These are phyloP conservation scores for Phylloscopus trochilus DNA, from an alignment of 2,113 vertebrate species.

Conservation along the genomic window DNA sequence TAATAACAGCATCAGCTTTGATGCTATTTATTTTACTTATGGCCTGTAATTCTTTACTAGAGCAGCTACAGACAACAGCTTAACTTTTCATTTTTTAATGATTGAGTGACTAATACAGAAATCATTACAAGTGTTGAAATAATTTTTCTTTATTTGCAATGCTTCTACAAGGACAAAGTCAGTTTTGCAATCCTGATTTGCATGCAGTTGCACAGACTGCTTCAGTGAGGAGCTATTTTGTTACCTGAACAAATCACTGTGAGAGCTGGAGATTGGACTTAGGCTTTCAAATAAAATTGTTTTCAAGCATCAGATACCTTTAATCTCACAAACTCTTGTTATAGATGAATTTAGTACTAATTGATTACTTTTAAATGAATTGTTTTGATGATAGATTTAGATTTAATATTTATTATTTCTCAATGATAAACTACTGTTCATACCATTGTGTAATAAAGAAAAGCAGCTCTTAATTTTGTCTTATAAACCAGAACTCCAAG, in stretches of 20 bases:
- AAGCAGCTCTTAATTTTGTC: background rate
- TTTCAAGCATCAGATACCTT: background rate
- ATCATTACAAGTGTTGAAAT: constrained; percentile 1
- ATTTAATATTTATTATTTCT: background rate
- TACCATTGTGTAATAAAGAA: background rate
- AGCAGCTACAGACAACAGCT: background rate
- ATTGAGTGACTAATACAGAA: constrained; percentile 10
- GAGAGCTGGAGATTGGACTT: background rate
- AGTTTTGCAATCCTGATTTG: constrained; percentile 11
- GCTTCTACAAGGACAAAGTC: background rate
- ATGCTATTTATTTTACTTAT: background rate
- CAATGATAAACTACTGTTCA: background rate
- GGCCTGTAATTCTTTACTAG: background rate
- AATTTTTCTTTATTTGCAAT: constrained; percentile 31
- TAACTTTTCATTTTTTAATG: constrained; percentile 11
- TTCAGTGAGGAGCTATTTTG: background rate
- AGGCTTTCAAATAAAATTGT: background rate
- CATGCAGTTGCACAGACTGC: background rate
- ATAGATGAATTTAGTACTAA: background rate
- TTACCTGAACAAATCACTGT: background rate
- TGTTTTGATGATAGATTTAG: background rate
- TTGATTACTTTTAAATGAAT: background rate
- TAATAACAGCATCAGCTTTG: background rate
- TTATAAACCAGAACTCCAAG: background rate
- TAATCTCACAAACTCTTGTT: background rate